Evolutionary conservation across 2,797 vertebrate species (phyloP).

Genomic region (Pempheris klunzingeri): DNA sequence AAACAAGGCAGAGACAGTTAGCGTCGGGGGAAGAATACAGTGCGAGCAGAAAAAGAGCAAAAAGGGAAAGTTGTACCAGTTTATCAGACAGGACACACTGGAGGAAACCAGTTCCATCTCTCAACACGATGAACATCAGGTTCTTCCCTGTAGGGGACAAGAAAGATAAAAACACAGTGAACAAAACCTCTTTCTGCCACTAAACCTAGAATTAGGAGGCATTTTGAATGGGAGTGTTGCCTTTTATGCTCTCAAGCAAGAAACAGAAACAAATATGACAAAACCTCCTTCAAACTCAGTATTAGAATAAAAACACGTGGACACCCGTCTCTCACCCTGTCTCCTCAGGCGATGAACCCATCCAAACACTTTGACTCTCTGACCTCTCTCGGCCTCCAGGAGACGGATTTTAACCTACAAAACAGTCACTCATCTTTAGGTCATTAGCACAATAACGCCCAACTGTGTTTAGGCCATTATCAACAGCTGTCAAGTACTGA

Average conservation of each 20-base stretch:
- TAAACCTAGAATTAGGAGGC: not conserved
- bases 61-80: slow-evolving; percentile 84
- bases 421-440: not conserved
- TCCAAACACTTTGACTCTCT: slow-evolving; percentile 94
- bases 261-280: not conserved
- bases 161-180: not conserved
- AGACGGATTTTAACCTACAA: slow-evolving; percentile 90
- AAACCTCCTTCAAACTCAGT: not conserved
- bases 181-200: not conserved
- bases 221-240: not conserved
- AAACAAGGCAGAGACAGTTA: not conserved
- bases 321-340: slow-evolving; percentile 91
- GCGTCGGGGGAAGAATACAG: not conserved
- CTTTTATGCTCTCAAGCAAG: not conserved
- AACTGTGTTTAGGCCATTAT: no score
- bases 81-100: slow-evolving; percentile 95
- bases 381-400: slow-evolving; percentile 87
- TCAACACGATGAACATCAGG: slow-evolving; percentile 94
- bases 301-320: not conserved
- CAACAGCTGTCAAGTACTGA: no score
- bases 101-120: slow-evolving; percentile 95
- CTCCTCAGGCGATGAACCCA: slow-evolving; percentile 95
- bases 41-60: not conserved
- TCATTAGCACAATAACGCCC: not conserved
- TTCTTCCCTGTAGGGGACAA: slow-evolving; percentile 88